Evolutionary conservation across 2,888 invertebrate genomes (phyloP), one percentile per base, ranked within the genome.

Genomic region (Lepidochitona cinerea): DNA sequence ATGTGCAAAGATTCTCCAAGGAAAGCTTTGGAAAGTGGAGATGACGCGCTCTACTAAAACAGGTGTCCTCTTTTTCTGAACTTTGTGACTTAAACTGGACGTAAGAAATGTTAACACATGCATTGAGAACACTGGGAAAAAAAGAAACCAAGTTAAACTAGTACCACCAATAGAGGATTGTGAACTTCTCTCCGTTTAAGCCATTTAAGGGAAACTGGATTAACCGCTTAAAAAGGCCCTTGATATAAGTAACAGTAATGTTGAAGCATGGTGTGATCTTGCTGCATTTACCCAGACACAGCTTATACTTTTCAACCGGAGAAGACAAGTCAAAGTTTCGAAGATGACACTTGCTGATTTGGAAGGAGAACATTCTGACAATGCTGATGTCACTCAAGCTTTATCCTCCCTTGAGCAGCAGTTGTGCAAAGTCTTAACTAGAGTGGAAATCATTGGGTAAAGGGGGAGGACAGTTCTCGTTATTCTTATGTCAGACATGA

Each of bases 271-370:
- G n/a, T n/a, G n/a, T n/a, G n/a, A n/a, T n/a, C n/a, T n/a, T n/a
- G n/a, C n/a, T n/a, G 9, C 9, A 18, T 41, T 18, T 59, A n/a
- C 59, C 7, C 59, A 14, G 7, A 9, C 59, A 7, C 59, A 14
- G 29, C 12, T 59, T 23, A 59, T 59, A 7, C 9, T 59, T 37
- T 72, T 72, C 41, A 72, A 72, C 53, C 68, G 72, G 29, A 33
- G 72, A 7, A 37, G 72, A 37, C 59, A 54, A 66, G 72, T 68
- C 18, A 68, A 72, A 49, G 72, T 41, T n/a, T 54, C 54, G 7
- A 33, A 37, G 32, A 53, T 53, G 52, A 68, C 32, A 37, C n/a
- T 64, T 52, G 37, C 26, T 23, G 67, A 49, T 68, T 29, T 37
- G 14, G 18, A 9, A 26, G 26, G 26, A 7, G 29, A 26, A 53